Base-by-base conservation (phyloP, 2,113 vertebrate genomes). In the Halcyon malimbica region DNA sequence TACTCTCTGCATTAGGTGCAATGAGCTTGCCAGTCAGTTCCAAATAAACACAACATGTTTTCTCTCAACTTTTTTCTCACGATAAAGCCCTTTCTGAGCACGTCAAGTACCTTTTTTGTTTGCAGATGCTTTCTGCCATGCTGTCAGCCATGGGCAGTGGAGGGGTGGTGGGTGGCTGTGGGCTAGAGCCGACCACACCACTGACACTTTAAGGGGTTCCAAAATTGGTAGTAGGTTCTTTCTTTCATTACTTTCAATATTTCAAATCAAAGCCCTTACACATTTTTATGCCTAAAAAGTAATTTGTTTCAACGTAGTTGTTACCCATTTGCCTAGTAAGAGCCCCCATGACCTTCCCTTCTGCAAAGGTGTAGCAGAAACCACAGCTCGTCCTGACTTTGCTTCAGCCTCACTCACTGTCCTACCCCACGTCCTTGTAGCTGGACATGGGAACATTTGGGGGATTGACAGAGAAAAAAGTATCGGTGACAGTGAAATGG, bases 371-470 rank as follows among this genome's bases (percentile, higher is more conserved):
- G 5, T 42, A 28, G 20, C 53, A 91, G 33, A 33, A 48, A 5
- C 11, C 33, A 1, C 0, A 0, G 39, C 16, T 29, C 11, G 0
- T 29, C 71, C 54, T 17, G n/a, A 0, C 46, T 21, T 33, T 13
- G 5, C 16, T 37, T 42, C 53, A 46, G 48, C n/a, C 50, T 57
- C 33, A 13, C 17, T 8, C 68, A 2, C 14, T 3, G 0, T 23
- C 57, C 75, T 60, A 28, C 69, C 57, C 41, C 70, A 11, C 1
- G 1, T 2, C 3, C 18, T 29, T 4, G 19, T 1, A 35, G 48
- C 63, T 70, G 78, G 20, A 16, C 31, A 11, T 3, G 24, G 79
- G 51, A n/a, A 31, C 10, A 17, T 29, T 8, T 5, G 10, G 25
- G 18, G 2, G 5, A 60, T 42, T 28, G 24, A 29, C 1, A 44